Conservation (phyloP, 2,888 invertebrate species). For the Anarsia innoxiella region DNA sequence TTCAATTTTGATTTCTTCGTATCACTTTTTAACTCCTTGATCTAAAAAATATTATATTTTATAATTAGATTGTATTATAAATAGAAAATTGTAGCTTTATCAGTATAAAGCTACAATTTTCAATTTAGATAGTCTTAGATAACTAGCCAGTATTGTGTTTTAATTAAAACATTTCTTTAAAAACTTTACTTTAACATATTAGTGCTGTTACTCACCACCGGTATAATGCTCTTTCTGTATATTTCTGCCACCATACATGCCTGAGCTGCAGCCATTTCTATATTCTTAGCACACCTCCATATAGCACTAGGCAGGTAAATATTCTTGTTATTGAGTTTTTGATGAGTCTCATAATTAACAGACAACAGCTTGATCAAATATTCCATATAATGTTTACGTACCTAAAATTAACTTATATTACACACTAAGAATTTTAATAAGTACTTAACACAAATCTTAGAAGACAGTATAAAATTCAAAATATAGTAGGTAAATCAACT, state of each 20-base stretch:
- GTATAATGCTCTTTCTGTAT: constrained; percentile 52
- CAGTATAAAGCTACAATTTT: too few species aligned
- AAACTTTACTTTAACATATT: too few species aligned
- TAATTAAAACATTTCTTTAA: too few species aligned
- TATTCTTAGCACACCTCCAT: constrained; percentile 61
- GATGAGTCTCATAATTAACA: constrained; percentile 57
- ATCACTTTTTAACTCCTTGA: constrained; percentile 52
- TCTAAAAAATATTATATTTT: constrained; percentile 28
- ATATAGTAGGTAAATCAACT: too few species aligned
- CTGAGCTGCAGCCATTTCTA: constrained; percentile 60
- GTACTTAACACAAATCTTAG: too few species aligned
- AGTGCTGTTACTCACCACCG: constrained; percentile 43
- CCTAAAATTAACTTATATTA: too few species aligned
- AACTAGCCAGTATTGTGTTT: too few species aligned
- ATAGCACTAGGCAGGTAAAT: constrained; percentile 63
- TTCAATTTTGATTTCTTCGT: constrained; percentile 51
- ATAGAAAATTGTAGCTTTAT: too few species aligned
- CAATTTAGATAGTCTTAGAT: too few species aligned
- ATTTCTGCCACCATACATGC: constrained; percentile 61
- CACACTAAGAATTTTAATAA: too few species aligned
- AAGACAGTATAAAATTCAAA: too few species aligned
- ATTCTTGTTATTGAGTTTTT: constrained; percentile 52
- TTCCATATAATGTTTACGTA: constrained; percentile 66
- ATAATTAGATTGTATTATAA: too few species aligned
- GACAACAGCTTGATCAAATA: constrained; percentile 55